Evolutionary conservation across 2,888 invertebrate genomes (phyloP).

Genomic region (Muscina levida): DNA sequence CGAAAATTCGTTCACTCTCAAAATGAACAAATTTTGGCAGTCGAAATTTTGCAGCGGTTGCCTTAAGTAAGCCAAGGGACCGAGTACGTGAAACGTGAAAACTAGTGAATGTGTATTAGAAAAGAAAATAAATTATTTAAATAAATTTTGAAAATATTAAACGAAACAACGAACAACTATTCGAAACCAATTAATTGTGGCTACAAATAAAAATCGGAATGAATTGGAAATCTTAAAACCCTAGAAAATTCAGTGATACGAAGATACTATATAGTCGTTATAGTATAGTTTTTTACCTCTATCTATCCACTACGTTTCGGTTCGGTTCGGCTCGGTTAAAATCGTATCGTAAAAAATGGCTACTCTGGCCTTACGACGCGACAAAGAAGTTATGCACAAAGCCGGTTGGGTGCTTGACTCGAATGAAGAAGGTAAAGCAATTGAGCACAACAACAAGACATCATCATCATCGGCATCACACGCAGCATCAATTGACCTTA

Average conservation of each 20-base stretch:
- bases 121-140: too few relatives aligned
- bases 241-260: slow-evolving; percentile 8
- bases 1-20: slow-evolving; percentile 12
- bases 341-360: slow-evolving; percentile 63
- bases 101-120: slow-evolving; percentile 14
- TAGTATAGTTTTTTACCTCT: too few relatives aligned
- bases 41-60: slow-evolving; percentile 66
- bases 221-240: too few relatives aligned
- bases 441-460: too few relatives aligned
- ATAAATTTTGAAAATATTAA: slow-evolving; percentile 13
- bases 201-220: slow-evolving; percentile 3
- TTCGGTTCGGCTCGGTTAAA: not conserved
- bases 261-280: not conserved
- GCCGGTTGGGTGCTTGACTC: slow-evolving; percentile 77
- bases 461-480: too few relatives aligned
- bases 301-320: too few relatives aligned
- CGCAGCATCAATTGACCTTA: too few relatives aligned
- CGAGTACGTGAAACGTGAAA: not conserved
- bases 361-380: slow-evolving; percentile 60
- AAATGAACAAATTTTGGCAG: slow-evolving; percentile 61
- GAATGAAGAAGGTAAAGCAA: slow-evolving; percentile 74
- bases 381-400: slow-evolving; percentile 73
- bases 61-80: slow-evolving; percentile 65
- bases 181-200: not conserved
- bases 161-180: slow-evolving; percentile 7